These are phyloP conservation scores for Hartigia nigra DNA, from an alignment of 2,888 invertebrate genomes.

Conservation along the genomic window DNA sequence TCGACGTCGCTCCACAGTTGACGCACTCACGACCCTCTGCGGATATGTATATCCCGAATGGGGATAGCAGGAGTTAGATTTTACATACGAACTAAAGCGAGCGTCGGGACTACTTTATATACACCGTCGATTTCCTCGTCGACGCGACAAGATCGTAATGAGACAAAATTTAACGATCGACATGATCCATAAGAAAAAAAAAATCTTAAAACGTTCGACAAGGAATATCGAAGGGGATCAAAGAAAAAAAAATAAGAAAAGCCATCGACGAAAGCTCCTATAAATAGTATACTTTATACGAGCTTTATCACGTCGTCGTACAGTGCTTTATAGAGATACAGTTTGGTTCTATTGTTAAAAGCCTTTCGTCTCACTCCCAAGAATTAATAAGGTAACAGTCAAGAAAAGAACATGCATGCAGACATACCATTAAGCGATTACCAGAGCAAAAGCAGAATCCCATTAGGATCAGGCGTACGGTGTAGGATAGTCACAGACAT, in stretches of 20 bases:
- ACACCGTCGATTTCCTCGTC: too few species aligned
- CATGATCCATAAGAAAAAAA: not conserved
- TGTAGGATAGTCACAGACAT: not conserved
- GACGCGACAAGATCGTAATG: too few species aligned
- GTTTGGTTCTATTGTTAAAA: not conserved
- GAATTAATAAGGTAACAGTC: not conserved
- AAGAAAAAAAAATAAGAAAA: not conserved
- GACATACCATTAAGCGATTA: constrained; percentile 65
- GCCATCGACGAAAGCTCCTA: not conserved
- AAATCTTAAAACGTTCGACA: not conserved
- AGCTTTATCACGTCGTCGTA: not conserved
- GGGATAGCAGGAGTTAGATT: constrained; percentile 2
- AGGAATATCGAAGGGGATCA: not conserved
- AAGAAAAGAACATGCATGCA: constrained; percentile 55
- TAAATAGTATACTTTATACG: not conserved
- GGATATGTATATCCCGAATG: constrained; percentile 24
- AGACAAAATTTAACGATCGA: too few species aligned
- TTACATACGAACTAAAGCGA: not conserved
- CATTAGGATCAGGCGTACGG: constrained; percentile 39
- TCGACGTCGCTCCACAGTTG: constrained; percentile 98
- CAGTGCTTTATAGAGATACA: not conserved
- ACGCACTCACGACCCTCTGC: constrained; percentile 77
- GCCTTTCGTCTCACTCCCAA: not conserved
- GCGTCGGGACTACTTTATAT: too few species aligned
- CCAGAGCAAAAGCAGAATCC: constrained; percentile 66